Percentiles rank a stretch among this genome's conserved stretches.
These are phyloP conservation scores for Zaprionus lachaisei DNA, from an alignment of 1,140 invertebrate genomes.

Conservation along the genomic window DNA sequence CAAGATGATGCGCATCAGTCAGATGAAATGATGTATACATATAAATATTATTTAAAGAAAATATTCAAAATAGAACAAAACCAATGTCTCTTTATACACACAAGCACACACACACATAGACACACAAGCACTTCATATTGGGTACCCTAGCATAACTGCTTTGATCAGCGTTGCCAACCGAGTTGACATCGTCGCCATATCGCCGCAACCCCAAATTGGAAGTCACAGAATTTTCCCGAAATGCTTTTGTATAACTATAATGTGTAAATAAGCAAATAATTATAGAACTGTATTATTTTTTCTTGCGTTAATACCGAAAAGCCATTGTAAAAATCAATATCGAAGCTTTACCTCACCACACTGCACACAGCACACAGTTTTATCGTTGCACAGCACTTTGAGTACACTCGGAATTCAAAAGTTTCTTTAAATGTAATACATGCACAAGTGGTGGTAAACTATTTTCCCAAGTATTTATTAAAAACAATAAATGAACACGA, in stretches of 20 bases:
- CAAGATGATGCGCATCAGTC: slow-evolving; percentile 52
- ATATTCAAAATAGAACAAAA: slow-evolving; percentile 64
- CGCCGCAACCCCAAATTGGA: background rate
- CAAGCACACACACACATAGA: slow-evolving; percentile 7
- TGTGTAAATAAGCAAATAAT: background rate
- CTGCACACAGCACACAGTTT: slow-evolving; percentile 13
- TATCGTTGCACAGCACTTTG: slow-evolving; percentile 21
- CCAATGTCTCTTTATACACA: slow-evolving; percentile 12
- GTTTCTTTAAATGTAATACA: background rate
- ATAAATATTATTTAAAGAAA: slow-evolving; percentile 23
- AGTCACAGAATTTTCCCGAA: background rate
- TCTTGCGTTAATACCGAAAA: slow-evolving; percentile 19
- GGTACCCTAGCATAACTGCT: slow-evolving; percentile 37
- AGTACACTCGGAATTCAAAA: slow-evolving; percentile 6
- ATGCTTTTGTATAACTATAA: background rate
- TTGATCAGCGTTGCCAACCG: slow-evolving; percentile 45
- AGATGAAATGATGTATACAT: slow-evolving; percentile 21
- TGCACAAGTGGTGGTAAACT: slow-evolving; percentile 4
- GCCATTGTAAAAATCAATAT: slow-evolving; percentile 76
- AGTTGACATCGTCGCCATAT: slow-evolving; percentile 13
- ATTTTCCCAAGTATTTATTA: slow-evolving; percentile 10
- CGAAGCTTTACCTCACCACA: slow-evolving; percentile 43
- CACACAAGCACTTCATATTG: slow-evolving; percentile 4
- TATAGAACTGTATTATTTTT: slow-evolving; percentile 17
- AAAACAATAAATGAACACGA: slow-evolving; percentile 10